Conservation (phyloP, 1,140 invertebrate genomes). For the Calliphora vicina region DNA sequence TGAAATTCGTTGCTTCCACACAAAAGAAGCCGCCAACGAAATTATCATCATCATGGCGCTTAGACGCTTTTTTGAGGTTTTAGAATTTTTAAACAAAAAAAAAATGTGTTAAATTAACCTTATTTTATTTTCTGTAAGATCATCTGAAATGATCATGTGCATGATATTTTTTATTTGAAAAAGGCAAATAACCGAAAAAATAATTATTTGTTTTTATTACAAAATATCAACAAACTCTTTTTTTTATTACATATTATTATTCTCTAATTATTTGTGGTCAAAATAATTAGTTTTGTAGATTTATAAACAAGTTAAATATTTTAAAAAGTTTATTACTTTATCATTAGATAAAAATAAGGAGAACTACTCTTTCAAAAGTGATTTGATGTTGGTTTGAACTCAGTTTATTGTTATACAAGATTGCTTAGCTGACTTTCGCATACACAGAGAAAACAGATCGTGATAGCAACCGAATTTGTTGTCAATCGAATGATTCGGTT, state of each 20-base stretch:
- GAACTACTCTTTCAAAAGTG: too few species aligned
- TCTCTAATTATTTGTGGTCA: background rate
- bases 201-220: background rate
- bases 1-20: constrained; percentile 49
- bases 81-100: background rate
- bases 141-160: background rate
- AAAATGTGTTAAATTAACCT: constrained; percentile 60
- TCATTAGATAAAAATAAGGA: too few species aligned
- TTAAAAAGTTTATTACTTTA: too few species aligned
- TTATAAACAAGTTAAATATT: too few species aligned
- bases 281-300: background rate
- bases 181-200: background rate
- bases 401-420: too few species aligned
- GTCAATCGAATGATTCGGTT: too few species aligned
- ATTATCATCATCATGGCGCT: background rate
- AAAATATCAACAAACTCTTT: background rate
- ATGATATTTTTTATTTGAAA: background rate
- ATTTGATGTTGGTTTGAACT: too few species aligned
- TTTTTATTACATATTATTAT: too few species aligned
- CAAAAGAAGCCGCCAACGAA: background rate
- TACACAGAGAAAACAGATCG: too few species aligned
- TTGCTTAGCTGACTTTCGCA: too few species aligned
- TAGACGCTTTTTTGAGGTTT: background rate
- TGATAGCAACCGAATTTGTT: too few species aligned
- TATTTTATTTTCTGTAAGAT: background rate